phyloP scores from a whole-genome alignment of 2,797 vertebrate genomes.

The Steatocranus sp. region DNA sequence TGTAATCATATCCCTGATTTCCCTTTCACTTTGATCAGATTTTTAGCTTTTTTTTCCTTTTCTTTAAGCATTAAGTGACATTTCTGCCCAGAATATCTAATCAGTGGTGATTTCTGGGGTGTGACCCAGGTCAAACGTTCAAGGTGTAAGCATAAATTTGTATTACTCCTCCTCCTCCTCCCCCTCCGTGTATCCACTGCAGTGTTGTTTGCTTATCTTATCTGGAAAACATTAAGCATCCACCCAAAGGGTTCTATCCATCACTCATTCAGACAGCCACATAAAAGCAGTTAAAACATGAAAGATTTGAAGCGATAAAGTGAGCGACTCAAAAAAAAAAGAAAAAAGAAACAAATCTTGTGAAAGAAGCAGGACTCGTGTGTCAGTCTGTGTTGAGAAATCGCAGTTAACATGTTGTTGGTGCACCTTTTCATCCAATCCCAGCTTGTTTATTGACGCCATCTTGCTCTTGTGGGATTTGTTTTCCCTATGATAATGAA shows the following conservation, averaged over 20 bases:
- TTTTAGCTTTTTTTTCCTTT: neutral
- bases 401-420: neutral
- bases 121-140: conserved; percentile 57
- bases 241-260: conserved; percentile 33
- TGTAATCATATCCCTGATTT: neutral
- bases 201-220: conserved; percentile 68
- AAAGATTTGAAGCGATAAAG: conserved; percentile 8
- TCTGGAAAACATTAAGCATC: conserved; percentile 64
- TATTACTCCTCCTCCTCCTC: fast-evolving
- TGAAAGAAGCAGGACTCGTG: neutral
- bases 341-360: neutral
- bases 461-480: conserved; percentile 8
- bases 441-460: neutral
- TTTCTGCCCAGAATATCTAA: neutral
- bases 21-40: neutral
- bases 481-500: conserved; percentile 22
- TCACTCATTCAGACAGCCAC: conserved; percentile 47
- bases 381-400: neutral
- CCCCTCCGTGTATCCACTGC: conserved; percentile 6
- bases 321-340: neutral
- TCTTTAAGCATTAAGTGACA: neutral
- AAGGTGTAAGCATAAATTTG: conserved; percentile 20
- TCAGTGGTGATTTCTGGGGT: conserved; percentile 25
- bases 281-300: conserved; percentile 49
- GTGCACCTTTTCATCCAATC: neutral